Evolutionary conservation across 2,888 invertebrate species (phyloP).

Genomic region (Sthenelais limicola): DNA sequence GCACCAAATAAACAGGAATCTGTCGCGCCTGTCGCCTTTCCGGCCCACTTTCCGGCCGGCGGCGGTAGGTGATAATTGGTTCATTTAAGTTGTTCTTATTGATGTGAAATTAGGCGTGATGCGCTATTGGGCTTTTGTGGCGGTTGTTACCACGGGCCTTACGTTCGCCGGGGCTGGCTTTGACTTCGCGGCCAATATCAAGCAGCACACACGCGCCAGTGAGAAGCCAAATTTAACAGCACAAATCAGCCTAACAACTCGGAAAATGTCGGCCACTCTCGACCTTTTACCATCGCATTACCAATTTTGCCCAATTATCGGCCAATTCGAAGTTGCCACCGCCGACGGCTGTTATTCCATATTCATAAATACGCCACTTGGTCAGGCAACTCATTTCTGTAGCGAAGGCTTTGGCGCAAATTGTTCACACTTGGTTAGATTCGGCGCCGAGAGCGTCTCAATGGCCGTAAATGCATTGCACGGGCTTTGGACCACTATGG

Average conservation of each 20-base stretch:
- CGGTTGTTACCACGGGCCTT: constrained; percentile 13
- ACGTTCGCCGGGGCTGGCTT: background rate
- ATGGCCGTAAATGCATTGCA: constrained; percentile 23
- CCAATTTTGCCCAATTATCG: constrained; percentile 38
- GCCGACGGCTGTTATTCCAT: constrained; percentile 28
- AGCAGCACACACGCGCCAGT: constrained; percentile 2
- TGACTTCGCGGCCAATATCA: background rate
- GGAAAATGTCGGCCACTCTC: constrained; percentile 35
- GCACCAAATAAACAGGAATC: constrained; percentile 38
- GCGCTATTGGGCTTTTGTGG: constrained; percentile 31
- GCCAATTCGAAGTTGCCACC: constrained; percentile 19
- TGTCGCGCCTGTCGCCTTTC: constrained; percentile 10
- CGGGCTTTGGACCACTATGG: too few species aligned
- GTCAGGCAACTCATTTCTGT: constrained; percentile 17
- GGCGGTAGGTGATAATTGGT: constrained; percentile 26
- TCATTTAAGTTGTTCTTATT: constrained; percentile 38
- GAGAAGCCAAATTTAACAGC: constrained; percentile 17
- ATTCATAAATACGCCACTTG: constrained; percentile 37
- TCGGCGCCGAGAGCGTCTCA: constrained; percentile 3
- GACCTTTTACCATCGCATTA: constrained; percentile 38
- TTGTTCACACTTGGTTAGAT: constrained; percentile 23
- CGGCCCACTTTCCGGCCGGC: constrained; percentile 5
- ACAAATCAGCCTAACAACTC: constrained; percentile 38
- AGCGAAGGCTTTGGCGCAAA: background rate
- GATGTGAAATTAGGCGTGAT: constrained; percentile 35